Conservation (phyloP, 2,113 vertebrate genomes). For the Poeciliopsis retropinna region DNA sequence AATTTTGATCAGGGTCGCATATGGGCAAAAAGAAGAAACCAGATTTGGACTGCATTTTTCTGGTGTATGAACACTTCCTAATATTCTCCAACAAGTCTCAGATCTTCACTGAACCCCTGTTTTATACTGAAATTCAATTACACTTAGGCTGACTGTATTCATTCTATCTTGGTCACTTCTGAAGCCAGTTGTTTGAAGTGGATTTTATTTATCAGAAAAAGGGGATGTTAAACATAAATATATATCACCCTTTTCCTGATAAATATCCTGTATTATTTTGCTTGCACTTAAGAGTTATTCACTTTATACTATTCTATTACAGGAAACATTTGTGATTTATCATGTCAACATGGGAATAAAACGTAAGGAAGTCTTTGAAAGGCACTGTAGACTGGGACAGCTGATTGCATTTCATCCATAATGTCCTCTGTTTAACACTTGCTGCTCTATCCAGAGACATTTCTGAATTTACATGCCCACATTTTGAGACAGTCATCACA, state of each 20-base stretch:
- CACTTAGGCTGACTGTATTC: too few species aligned
- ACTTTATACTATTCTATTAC: not conserved
- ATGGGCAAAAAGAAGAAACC: too few species aligned
- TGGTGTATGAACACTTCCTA: too few species aligned
- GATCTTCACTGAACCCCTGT: too few species aligned
- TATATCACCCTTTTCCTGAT: not conserved
- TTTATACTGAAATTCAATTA: too few species aligned
- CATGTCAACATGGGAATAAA: not conserved
- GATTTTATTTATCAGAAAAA: not conserved
- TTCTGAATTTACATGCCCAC: not conserved
- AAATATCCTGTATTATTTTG: not conserved
- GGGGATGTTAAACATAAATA: not conserved
- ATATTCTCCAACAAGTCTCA: too few species aligned
- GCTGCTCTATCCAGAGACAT: not conserved
- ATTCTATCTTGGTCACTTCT: not conserved
- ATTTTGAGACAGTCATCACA: not conserved
- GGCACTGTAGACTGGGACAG: not conserved
- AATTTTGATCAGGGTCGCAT: too few species aligned
- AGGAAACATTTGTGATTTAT: not conserved
- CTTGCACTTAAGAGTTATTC: not conserved
- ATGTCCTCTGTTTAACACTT: conserved; percentile 5
- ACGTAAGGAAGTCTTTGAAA: not conserved
- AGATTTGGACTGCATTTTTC: too few species aligned
- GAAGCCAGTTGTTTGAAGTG: not conserved
- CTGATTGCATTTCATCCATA: not conserved